Evolutionary conservation across 1,140 invertebrate genomes (phyloP).

Genomic region (Papilio dardanus): DNA sequence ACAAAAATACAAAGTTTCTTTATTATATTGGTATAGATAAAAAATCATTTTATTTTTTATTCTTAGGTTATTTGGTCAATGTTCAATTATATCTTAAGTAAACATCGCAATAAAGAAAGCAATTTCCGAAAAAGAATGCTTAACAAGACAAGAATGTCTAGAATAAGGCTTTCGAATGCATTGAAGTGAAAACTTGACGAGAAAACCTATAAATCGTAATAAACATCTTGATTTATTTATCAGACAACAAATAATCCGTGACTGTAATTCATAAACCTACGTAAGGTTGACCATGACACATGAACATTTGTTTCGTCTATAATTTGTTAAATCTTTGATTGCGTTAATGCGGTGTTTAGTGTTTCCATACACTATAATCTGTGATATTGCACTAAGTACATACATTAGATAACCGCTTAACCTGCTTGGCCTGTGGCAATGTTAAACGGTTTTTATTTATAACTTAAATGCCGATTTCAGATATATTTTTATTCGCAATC

Average conservation of each 20-base stretch:
- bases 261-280: too few species aligned
- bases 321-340: slow-evolving; percentile 2
- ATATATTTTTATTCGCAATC: background rate
- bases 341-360: background rate
- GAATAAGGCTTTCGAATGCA: background rate
- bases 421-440: background rate
- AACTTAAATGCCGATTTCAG: background rate
- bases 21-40: too few species aligned
- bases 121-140: too few species aligned
- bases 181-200: too few species aligned
- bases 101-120: too few species aligned
- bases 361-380: background rate
- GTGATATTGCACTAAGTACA: background rate
- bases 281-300: background rate
- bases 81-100: too few species aligned
- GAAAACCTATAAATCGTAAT: too few species aligned
- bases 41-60: too few species aligned
- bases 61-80: too few species aligned
- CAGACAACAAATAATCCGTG: too few species aligned
- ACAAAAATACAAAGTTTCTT: too few species aligned
- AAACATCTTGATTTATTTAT: background rate
- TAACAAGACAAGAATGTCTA: too few species aligned
- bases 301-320: background rate
- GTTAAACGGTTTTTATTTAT: background rate
- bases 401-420: background rate